These are phyloP conservation scores for Paralinhomoeus sp. DNA, from an alignment of 2,888 invertebrate genomes.

Conservation along the genomic window DNA sequence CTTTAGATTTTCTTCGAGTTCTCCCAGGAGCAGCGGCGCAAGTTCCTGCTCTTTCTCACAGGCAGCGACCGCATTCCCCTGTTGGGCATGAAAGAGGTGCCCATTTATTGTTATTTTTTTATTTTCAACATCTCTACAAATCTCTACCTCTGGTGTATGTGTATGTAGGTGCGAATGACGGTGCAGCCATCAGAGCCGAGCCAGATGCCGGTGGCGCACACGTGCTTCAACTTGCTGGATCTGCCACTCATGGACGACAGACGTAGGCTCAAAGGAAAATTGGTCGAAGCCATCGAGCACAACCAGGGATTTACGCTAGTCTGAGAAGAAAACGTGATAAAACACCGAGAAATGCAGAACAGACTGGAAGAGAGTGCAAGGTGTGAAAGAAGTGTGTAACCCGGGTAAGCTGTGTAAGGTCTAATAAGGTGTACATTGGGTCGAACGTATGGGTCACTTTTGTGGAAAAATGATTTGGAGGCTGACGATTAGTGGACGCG, in stretches of 20 bases:
- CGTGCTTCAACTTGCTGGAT: slow-evolving; percentile 86
- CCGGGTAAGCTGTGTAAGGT: too few relatives aligned
- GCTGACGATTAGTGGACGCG: too few relatives aligned
- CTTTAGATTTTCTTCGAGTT: slow-evolving; percentile 41
- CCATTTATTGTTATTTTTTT: background rate
- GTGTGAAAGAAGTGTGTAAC: too few relatives aligned
- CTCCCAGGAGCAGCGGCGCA: slow-evolving; percentile 60
- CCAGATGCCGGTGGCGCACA: slow-evolving; percentile 64
- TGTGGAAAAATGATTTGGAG: too few relatives aligned
- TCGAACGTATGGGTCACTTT: too few relatives aligned
- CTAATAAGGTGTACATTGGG: too few relatives aligned
- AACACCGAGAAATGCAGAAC: too few relatives aligned
- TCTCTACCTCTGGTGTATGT: too few relatives aligned
- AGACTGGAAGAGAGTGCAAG: too few relatives aligned
- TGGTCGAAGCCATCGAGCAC: slow-evolving; percentile 75
- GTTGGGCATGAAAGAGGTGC: slow-evolving; percentile 61
- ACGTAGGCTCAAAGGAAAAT: slow-evolving; percentile 58
- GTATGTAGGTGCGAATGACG: slow-evolving; percentile 45
- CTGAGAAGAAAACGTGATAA: too few relatives aligned
- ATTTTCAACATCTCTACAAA: too few relatives aligned
- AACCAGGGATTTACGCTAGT: slow-evolving; percentile 57
- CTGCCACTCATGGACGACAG: slow-evolving; percentile 55
- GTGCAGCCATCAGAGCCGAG: slow-evolving; percentile 45
- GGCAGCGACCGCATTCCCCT: slow-evolving; percentile 87
- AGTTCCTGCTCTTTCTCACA: slow-evolving; percentile 59